A percentile compares a stretch with the other conserved stretches of the same genome.
These are phyloP conservation scores for Suricata suricatta DNA, from an alignment of 2,113 vertebrate species.

Conservation along the genomic window DNA sequence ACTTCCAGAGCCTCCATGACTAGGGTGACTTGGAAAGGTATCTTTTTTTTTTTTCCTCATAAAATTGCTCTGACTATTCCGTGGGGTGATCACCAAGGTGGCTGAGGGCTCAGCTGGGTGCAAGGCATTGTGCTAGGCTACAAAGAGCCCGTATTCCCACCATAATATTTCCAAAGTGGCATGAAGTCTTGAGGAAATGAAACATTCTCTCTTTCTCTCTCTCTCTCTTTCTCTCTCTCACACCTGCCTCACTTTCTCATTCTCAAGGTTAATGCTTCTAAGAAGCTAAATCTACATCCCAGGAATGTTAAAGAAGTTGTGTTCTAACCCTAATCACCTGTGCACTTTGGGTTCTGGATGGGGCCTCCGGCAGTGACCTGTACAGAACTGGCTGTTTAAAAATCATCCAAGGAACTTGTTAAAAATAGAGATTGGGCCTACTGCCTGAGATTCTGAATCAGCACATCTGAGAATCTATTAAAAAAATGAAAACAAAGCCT, in stretches of 20 bases:
- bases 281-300: background rate
- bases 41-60: background rate
- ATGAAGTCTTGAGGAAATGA: background rate
- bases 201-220: background rate
- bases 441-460: slow-evolving; percentile 50
- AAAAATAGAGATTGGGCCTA: slow-evolving; percentile 36
- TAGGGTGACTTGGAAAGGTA: background rate
- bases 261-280: background rate
- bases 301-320: background rate
- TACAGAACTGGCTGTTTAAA: background rate
- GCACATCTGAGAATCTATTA: slow-evolving; percentile 32
- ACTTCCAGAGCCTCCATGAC: background rate
- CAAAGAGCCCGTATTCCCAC: background rate
- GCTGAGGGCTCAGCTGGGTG: background rate
- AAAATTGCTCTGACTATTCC: background rate
- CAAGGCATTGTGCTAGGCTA: background rate
- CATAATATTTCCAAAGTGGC: background rate
- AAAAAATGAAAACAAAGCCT: slow-evolving; percentile 6
- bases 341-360: background rate
- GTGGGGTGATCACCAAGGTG: background rate
- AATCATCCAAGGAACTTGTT: slow-evolving; percentile 37
- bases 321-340: background rate
- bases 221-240: background rate
- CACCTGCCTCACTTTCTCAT: background rate
- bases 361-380: background rate